Evolutionary conservation across 2,113 vertebrate species (phyloP), one percentile per base, ranked within the genome.

Genomic region (Amblyornis subalaris): DNA sequence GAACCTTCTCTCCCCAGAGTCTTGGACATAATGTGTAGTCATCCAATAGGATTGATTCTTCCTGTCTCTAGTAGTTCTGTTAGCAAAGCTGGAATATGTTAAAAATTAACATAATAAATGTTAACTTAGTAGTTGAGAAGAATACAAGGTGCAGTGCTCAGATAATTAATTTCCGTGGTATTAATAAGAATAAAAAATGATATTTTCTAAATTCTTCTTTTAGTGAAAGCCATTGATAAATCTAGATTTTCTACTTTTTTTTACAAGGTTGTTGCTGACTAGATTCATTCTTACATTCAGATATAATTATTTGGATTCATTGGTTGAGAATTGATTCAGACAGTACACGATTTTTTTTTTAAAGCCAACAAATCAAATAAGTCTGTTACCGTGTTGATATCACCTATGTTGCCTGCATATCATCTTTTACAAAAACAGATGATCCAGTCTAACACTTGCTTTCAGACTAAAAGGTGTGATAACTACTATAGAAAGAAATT

Each of bases 381-480:
- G 31, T 35, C 38, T 31, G 2, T 66, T 85, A 35, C 24, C 25
- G 67, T 94, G 51, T 88, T 93, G 62, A 24, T 78, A 58, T 35
- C 40, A 47, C n/a, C 36, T 61, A 6, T 45, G n/a, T 91, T 94
- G 36, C 65, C 36, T 77, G 4, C 14, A 2, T 65, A 22, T 28
- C 13, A 29, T 55, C 31, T 70, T 22, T 85, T 72, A 79, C 7
- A 57, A 62, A 88, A 83, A 28, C 50, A 88, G 61, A 62, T 94
- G 72, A 94, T 85, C 45, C 21, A 58, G 38, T 80, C 24, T 76
- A 71, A 60, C 29, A 35, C 73, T 87, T 90, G 20, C 26, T 85
- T 90, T 85, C 26, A 14, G 72, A 33, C 13, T 73, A 65, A 50
- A 93, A 80, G 26, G 6, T 45, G 12, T 54, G 21, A 54, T 83